Evolutionary conservation across 2,113 vertebrate genomes (phyloP).

Genomic region (Dendrocopos noguchii): DNA sequence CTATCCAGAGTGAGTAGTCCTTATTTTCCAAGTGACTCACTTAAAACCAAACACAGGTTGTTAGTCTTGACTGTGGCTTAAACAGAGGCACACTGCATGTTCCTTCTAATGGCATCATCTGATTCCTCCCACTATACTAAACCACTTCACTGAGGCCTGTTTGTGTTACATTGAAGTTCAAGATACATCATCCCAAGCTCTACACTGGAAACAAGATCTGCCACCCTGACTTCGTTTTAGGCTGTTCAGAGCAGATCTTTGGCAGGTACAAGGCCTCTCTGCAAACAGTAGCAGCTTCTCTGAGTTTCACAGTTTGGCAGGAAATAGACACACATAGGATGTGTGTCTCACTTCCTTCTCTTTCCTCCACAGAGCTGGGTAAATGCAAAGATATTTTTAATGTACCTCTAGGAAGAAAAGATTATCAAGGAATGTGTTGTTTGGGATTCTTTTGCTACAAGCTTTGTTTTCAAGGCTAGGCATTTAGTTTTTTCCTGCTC

Average conservation of each 20-base stretch:
- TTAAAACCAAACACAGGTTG: constrained; percentile 6
- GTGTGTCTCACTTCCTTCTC: not conserved
- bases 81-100: not conserved
- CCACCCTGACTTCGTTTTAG: not conserved
- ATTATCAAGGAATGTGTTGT: not conserved
- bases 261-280: not conserved
- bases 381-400: not conserved
- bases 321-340: not conserved
- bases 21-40: not conserved
- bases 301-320: not conserved
- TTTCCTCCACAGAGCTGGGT: not conserved
- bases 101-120: not conserved
- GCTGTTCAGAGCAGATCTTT: not conserved
- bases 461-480: not conserved
- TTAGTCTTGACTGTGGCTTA: not conserved
- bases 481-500: not conserved
- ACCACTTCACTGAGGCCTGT: not conserved
- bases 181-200: not conserved
- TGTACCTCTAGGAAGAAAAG: not conserved
- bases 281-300: constrained; percentile 7
- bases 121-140: not conserved
- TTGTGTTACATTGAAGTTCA: not conserved
- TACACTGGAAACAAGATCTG: constrained; percentile 2
- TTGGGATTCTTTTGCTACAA: not conserved
- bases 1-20: not conserved